Base-by-base conservation (phyloP, 2,797 vertebrate species). In the Neostethus bicornis region DNA sequence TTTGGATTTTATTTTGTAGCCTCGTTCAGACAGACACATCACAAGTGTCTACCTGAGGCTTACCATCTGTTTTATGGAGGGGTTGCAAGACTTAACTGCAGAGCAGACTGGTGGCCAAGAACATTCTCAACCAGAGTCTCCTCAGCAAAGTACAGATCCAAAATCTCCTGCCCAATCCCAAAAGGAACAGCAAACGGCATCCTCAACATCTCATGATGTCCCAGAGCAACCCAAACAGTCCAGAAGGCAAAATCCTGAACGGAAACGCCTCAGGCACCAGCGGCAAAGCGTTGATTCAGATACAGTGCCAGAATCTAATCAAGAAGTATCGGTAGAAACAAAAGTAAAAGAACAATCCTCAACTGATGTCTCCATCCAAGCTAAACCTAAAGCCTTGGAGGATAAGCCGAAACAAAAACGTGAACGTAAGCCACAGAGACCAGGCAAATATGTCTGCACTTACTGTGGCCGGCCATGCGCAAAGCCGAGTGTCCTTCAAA, bases 401-500 rank as follows among this genome's bases (percentile, higher is more conserved):
- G 93, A 93, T 63, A 90, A 80, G 17, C 93, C 91, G 24, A 96
- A 95, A 85, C 89, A 89, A 62, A 92, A 92, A 75, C 95, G 95
- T 55, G 96, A 97, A 61, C 93, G 94, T 62, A 98, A 97, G 71
- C 94, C 95, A 26, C 95, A 94, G 83, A 96, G 97, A 80, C 97
- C 96, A 0, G 97, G 97, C 77, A 98, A 98, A 73, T 99, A 98
- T 76, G 95, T 98, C 66, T 99, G 96, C 78, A 94, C 95, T 39
- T 98, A 97, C 74, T 98, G 97, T 82, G 94, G 95, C 63, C 92
- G 96, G 32, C 95, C 96, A 37, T 98, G 96, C 12, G 95, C 96
- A 8, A 98, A 98, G 87, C 96, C 97, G 19, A 99, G 96, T 21
- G 97, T 99, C 79, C 93, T 98, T 37, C 97, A 99, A 81, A 99